These are phyloP conservation scores for Corynorhinus townsendii DNA, from an alignment of 2,113 vertebrate species.

Conservation along the genomic window DNA sequence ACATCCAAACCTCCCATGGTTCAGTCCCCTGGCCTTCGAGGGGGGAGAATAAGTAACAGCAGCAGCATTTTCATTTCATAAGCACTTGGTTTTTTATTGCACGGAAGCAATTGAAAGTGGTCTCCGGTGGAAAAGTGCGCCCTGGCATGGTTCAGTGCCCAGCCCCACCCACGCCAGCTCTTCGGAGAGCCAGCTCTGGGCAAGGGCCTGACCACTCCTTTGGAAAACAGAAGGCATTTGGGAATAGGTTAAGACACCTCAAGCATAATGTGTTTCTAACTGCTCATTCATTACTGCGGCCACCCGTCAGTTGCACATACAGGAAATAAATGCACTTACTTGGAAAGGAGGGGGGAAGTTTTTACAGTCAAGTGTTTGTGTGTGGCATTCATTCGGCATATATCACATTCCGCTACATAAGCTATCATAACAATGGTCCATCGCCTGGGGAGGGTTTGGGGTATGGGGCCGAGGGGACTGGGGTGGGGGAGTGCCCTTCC, in stretches of 20 bases:
- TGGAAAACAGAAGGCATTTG: slow-evolving; percentile 70
- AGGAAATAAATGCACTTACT: slow-evolving; percentile 91
- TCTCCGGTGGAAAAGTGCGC: slow-evolving; percentile 74
- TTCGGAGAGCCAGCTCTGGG: slow-evolving; percentile 34
- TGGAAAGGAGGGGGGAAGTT: slow-evolving; percentile 75
- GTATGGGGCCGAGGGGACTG: fast-evolving
- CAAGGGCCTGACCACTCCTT: slow-evolving; percentile 28
- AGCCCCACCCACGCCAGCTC: slow-evolving; percentile 21
- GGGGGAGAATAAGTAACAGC: background rate
- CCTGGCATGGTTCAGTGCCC: slow-evolving; percentile 16
- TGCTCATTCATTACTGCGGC: slow-evolving; percentile 76
- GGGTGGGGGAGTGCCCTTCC: background rate
- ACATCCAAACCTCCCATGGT: background rate
- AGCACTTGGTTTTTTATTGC: slow-evolving; percentile 86
- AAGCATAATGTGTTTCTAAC: slow-evolving; percentile 77
- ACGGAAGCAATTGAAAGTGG: slow-evolving; percentile 80
- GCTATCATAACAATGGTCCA: slow-evolving; percentile 80
- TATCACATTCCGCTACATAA: slow-evolving; percentile 85
- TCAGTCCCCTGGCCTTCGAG: background rate
- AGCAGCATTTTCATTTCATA: slow-evolving; percentile 37
- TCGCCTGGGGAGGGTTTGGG: slow-evolving; percentile 33
- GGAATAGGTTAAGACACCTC: slow-evolving; percentile 69
- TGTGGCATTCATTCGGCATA: slow-evolving; percentile 84
- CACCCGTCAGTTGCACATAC: slow-evolving; percentile 79
- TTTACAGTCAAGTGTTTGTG: slow-evolving; percentile 84